Conservation (phyloP, 2,797 vertebrate genomes). For the Sebastiscus albofasciatus region DNA sequence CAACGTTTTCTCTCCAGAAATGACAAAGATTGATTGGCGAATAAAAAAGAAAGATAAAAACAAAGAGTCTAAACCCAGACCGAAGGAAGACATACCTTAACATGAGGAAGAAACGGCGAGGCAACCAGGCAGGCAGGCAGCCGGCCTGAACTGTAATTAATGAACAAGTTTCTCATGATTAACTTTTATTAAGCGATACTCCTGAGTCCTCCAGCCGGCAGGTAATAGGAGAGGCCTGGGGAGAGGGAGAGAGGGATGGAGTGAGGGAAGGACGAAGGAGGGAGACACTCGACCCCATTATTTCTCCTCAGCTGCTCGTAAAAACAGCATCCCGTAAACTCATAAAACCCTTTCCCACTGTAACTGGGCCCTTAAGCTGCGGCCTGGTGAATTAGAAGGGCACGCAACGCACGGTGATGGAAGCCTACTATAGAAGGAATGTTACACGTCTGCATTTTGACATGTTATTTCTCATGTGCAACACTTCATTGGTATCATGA, state of each 20-base stretch:
- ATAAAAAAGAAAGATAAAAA: neutral
- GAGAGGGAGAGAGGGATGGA: slow-evolving; percentile 66
- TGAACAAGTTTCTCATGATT: slow-evolving; percentile 88
- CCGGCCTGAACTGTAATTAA: slow-evolving; percentile 82
- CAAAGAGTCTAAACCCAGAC: slow-evolving; percentile 4
- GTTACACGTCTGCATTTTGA: slow-evolving; percentile 16
- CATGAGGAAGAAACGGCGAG: slow-evolving; percentile 28
- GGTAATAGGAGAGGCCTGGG: slow-evolving; percentile 80
- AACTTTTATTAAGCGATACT: slow-evolving; percentile 86
- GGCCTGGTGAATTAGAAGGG: slow-evolving; percentile 67
- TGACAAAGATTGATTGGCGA: neutral
- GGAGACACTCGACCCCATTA: slow-evolving; percentile 79
- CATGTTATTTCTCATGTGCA: neutral
- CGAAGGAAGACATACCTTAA: slow-evolving; percentile 32
- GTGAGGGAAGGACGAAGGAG: slow-evolving; percentile 72
- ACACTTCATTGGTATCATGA: neutral
- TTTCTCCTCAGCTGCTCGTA: slow-evolving; percentile 77
- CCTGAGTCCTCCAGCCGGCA: slow-evolving; percentile 80
- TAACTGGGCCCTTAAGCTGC: slow-evolving; percentile 68
- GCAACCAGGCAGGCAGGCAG: slow-evolving; percentile 63
- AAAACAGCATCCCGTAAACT: slow-evolving; percentile 81
- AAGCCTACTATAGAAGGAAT: slow-evolving; percentile 41
- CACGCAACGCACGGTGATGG: slow-evolving; percentile 34
- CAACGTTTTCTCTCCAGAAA: neutral
- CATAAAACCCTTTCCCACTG: slow-evolving; percentile 75